Evolutionary conservation across 1,140 invertebrate genomes (phyloP).

Genomic region (Anoplolepis gracilipes): DNA sequence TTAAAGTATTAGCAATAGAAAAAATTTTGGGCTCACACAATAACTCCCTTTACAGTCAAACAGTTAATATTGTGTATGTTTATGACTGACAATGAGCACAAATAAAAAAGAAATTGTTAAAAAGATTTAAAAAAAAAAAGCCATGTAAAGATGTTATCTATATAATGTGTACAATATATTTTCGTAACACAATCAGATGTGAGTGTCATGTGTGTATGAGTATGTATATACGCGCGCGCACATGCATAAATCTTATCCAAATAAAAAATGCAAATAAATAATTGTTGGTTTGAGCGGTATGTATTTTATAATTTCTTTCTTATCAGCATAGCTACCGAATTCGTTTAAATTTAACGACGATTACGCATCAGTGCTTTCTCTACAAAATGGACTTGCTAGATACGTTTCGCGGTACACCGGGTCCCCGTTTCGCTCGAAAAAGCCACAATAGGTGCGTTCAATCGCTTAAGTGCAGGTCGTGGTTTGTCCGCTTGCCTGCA

Average conservation of each 20-base stretch:
- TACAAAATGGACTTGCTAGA: conserved; percentile 67
- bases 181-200: neutral
- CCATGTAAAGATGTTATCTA: too few species aligned
- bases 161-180: too few species aligned
- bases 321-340: conserved; percentile 47
- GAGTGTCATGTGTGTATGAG: too few species aligned
- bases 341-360: conserved; percentile 67
- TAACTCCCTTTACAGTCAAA: too few species aligned
- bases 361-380: conserved; percentile 58
- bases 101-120: conserved; percentile 1
- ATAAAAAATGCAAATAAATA: neutral
- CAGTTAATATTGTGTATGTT: neutral
- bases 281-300: conserved; percentile 4
- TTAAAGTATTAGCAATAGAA: too few species aligned
- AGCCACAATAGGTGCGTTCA: conserved; percentile 74
- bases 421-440: conserved; percentile 70
- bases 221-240: too few species aligned
- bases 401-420: conserved; percentile 58
- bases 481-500: conserved; percentile 70
- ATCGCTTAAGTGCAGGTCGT: conserved; percentile 75
- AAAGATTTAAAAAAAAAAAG: neutral
- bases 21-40: too few species aligned
- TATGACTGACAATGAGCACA: too few species aligned
- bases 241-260: too few species aligned
- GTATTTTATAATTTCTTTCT: conserved; percentile 40